phyloP scores from a whole-genome alignment of 2,888 invertebrate genomes.

The Lepidonotus clava region DNA sequence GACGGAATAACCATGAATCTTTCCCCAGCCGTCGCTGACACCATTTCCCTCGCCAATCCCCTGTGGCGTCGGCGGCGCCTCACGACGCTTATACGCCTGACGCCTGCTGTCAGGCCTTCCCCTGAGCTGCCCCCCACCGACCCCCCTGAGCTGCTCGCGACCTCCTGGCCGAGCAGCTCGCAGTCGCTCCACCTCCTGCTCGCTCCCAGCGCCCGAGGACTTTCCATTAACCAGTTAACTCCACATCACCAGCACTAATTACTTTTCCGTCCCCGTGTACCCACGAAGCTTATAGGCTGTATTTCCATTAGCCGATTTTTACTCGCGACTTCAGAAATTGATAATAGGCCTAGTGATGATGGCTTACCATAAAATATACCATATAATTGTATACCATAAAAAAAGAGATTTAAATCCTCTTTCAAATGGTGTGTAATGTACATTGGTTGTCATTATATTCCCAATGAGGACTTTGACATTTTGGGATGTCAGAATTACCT shows the following conservation, averaged over 20 bases:
- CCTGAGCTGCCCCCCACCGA: not conserved
- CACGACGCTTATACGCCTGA: not conserved
- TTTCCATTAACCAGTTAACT: slow-evolving; percentile 51
- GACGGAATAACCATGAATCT: not conserved
- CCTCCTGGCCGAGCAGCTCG: no score
- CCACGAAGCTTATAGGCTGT: slow-evolving; percentile 23
- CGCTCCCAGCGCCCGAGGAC: not conserved
- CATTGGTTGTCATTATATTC: no score
- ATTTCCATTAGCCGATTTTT: no score
- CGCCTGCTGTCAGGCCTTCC: not conserved
- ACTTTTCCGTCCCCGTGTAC: slow-evolving; percentile 37
- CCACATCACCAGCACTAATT: slow-evolving; percentile 33
- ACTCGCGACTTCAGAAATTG: no score
- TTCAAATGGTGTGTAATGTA: no score
- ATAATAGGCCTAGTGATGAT: no score
- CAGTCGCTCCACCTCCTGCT: no score
- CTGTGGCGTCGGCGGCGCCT: not conserved
- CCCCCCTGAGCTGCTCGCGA: slow-evolving; percentile 18
- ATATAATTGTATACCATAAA: no score
- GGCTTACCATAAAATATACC: no score
- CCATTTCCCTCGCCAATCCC: slow-evolving; percentile 4
- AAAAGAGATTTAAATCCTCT: no score
- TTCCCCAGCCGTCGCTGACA: not conserved
- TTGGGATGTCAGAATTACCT: no score
- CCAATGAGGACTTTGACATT: no score